A percentile compares a stretch with the other conserved stretches of the same genome.
These are phyloP conservation scores for Myopa tessellatipennis DNA, from an alignment of 2,888 invertebrate genomes.

Conservation along the genomic window DNA sequence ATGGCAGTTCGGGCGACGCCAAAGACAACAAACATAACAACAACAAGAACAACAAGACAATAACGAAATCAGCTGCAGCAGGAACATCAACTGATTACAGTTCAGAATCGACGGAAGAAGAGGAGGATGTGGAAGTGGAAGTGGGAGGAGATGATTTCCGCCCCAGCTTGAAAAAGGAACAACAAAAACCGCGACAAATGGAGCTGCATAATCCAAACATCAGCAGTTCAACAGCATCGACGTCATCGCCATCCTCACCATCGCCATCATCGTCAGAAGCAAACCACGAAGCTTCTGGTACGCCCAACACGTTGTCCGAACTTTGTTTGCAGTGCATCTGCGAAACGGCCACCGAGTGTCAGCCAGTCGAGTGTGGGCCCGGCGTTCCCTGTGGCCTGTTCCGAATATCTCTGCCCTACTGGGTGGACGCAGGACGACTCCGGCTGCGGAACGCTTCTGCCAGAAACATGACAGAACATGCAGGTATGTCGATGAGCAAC, in stretches of 20 bases:
- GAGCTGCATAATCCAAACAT: neutral
- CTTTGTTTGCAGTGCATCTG: constrained; percentile 59
- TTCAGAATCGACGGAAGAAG: neutral
- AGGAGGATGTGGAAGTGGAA: neutral
- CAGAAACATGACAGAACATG: neutral
- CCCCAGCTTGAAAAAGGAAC: constrained; percentile 5
- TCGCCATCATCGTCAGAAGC: neutral
- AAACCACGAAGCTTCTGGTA: neutral
- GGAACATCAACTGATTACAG: neutral
- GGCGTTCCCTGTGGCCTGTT: constrained; percentile 54
- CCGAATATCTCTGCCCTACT: constrained; percentile 57
- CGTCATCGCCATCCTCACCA: neutral
- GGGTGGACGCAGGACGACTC: constrained; percentile 56
- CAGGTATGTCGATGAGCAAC: neutral
- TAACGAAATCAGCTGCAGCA: neutral
- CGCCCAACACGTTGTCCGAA: constrained; percentile 25
- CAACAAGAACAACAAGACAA: neutral
- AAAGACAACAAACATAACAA: neutral
- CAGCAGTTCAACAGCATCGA: neutral
- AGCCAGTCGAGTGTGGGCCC: constrained; percentile 45
- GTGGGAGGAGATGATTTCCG: constrained; percentile 7
- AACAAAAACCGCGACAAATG: constrained; percentile 7
- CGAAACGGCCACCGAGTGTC: constrained; percentile 50
- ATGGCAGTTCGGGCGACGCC: neutral
- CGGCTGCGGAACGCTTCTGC: constrained; percentile 35